Conservation (phyloP, 2,888 invertebrate genomes). For the Cephus nigrinus region DNA sequence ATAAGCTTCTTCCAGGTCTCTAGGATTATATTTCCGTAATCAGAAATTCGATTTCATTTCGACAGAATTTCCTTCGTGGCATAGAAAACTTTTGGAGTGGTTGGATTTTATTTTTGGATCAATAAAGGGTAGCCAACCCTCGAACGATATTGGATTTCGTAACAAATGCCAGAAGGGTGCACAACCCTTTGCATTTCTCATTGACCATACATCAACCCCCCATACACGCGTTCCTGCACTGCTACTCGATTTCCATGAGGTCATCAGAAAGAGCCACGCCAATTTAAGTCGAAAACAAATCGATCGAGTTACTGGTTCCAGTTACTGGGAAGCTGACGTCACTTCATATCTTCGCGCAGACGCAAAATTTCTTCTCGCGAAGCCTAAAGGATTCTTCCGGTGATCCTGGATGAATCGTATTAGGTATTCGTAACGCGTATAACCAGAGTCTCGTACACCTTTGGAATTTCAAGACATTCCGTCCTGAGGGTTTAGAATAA, state of each 20-base stretch:
- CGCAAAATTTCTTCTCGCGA: background rate
- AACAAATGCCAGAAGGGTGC: background rate
- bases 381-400: background rate
- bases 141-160: background rate
- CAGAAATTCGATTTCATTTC: background rate
- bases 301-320: background rate
- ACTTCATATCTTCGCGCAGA: background rate
- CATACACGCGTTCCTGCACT: background rate
- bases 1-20: background rate
- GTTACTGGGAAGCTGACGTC: background rate
- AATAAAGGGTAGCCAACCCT: background rate
- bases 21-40: background rate
- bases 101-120: background rate
- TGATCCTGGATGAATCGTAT: slow-evolving; percentile 4
- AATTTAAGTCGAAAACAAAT: background rate
- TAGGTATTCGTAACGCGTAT: slow-evolving; percentile 38
- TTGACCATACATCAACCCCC: background rate
- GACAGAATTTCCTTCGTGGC: background rate
- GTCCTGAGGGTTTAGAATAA: slow-evolving; percentile 38
- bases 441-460: slow-evolving; percentile 23
- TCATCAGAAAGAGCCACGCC: background rate
- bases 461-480: slow-evolving; percentile 35
- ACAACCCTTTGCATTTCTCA: background rate
- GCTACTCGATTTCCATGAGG: background rate
- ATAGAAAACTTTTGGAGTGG: background rate